Evolutionary conservation across 2,888 invertebrate species (phyloP).

Genomic region (Euclidia mi): DNA sequence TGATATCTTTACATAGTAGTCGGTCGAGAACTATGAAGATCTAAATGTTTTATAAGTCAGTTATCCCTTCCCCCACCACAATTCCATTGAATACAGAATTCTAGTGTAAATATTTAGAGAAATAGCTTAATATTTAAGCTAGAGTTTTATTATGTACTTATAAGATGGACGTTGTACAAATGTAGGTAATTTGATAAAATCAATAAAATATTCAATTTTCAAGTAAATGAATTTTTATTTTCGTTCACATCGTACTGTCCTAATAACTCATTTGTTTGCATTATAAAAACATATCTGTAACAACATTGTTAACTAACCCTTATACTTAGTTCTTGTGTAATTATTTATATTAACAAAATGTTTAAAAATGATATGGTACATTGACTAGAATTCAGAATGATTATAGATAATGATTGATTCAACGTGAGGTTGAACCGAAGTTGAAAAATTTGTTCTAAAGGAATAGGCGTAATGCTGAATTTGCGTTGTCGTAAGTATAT

Average conservation of each 20-base stretch:
- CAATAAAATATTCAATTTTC: constrained; percentile 58
- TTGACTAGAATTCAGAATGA: constrained; percentile 81
- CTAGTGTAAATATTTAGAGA: too few species aligned
- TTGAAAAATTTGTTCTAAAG: not conserved
- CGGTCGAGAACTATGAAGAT: too few species aligned
- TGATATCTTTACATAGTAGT: too few species aligned
- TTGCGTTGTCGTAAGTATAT: not conserved
- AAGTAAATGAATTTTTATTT: constrained; percentile 87
- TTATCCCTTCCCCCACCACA: too few species aligned
- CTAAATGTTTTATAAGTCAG: too few species aligned
- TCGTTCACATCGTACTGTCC: constrained; percentile 87
- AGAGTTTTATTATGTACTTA: too few species aligned
- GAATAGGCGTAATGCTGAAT: not conserved
- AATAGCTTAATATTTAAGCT: too few species aligned
- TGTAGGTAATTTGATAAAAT: constrained; percentile 10
- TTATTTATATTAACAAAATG: constrained; percentile 77
- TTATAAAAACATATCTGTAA: constrained; percentile 89
- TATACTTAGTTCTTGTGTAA: constrained; percentile 64
- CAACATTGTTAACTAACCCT: constrained; percentile 87
- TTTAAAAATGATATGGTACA: constrained; percentile 88
- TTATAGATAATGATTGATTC: constrained; percentile 50
- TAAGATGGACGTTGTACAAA: too few species aligned
- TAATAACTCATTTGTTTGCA: constrained; percentile 85
- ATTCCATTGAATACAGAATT: too few species aligned
- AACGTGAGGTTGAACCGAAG: constrained; percentile 6